Evolutionary conservation across 1,140 invertebrate genomes (phyloP), one percentile per base, ranked within the genome.

Genomic region (Cydia strobilella): DNA sequence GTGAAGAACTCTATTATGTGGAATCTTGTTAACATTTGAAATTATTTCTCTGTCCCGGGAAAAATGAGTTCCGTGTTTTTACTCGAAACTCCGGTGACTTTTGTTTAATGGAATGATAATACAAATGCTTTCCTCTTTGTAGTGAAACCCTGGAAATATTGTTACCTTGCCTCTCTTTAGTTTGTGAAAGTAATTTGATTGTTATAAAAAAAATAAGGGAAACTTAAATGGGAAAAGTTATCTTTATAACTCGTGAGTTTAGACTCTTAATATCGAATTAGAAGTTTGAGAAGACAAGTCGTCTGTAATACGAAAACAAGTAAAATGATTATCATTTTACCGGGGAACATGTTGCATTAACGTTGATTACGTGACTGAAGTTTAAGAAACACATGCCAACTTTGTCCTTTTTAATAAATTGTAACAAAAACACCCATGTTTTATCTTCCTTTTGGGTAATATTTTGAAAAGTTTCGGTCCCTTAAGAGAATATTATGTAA

Each of bases 101-200:
- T 90, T 92, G 89, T 91, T 90, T 92, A 92, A 92, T 92, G 90
- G 89, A 92, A 92, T 92, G 89, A 92, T 92, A 92, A 92, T 92
- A 91, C 87, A 84, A 91, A 90, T 89, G 86, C 84, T 90, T 80
- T 83, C 85, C 85, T 89, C 89, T 90, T 90, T 90, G 89, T 91
- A 89, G 89, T 90, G 83, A 86, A 84, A 77, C 82, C 80, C 79
- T 77, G 81, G 83, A 84, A 84, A 90, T 92, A 86, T 89, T 90
- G 86, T 89, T 89, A 85, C 87, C 89, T 90, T 91, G 86, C 86
- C 87, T 83, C 87, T 89, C 85, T 87, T 84, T 91, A 91, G 87
- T 86, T 87, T 84, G 65, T 80, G 85, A 88, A 85, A 85, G 84
- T 89, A 90, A 91, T 91, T 86, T 87, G 82, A 87, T 90, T 89